A percentile compares a stretch with the other conserved stretches of the same genome.
Conservation (phyloP, 2,113 vertebrate species). For the Cariama cristata region DNA sequence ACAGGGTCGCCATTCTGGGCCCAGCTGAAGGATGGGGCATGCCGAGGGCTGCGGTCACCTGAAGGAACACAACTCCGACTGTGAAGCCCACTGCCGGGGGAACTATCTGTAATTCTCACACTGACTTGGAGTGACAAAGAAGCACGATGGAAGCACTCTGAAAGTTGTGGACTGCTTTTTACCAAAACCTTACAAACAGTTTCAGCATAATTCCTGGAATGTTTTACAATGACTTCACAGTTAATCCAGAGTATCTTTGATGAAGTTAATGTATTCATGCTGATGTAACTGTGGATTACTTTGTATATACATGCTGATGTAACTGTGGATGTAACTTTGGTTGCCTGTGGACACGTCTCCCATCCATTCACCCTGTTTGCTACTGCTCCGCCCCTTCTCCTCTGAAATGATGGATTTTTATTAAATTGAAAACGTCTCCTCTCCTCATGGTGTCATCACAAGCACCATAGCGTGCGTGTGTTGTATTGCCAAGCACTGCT, state of each 20-base stretch:
- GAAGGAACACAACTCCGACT: background rate
- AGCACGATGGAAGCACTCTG: background rate
- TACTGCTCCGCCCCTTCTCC: background rate
- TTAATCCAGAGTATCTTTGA: background rate
- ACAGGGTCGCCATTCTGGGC: background rate
- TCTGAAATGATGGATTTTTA: constrained; percentile 8
- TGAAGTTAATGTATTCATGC: background rate
- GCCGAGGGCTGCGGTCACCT: background rate
- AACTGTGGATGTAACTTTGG: too few relatives aligned
- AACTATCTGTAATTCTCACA: background rate
- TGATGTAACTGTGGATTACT: too few relatives aligned
- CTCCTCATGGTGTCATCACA: constrained; percentile 45
- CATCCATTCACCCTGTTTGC: constrained; percentile 13
- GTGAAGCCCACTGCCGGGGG: background rate
- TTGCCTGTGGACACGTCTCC: background rate
- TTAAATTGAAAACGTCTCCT: constrained; percentile 26
- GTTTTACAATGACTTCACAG: background rate
- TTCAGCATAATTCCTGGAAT: background rate
- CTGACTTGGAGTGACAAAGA: background rate
- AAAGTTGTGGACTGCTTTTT: background rate
- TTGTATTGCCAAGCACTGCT: constrained; percentile 66
- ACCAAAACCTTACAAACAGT: background rate
- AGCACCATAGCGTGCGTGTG: background rate
- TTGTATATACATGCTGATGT: background rate
- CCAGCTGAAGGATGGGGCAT: background rate